These are phyloP conservation scores for Gasteruption jaculator DNA, from an alignment of 2,888 invertebrate species.

Conservation along the genomic window DNA sequence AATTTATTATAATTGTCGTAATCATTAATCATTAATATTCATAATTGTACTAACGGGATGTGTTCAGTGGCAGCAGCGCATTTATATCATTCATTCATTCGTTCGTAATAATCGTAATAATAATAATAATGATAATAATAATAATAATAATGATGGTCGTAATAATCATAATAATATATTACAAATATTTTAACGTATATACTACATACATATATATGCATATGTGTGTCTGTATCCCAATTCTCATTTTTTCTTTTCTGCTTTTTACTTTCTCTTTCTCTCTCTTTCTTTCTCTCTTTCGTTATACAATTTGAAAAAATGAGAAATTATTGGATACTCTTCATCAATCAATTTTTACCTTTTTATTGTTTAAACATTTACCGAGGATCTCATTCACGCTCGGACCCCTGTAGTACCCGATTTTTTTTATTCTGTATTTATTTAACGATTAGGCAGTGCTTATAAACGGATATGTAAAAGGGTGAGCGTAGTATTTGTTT, in stretches of 20 bases:
- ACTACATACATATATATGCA: constrained; percentile 40
- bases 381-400: constrained; percentile 23
- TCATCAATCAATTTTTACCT: too few species aligned
- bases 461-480: too few species aligned
- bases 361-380: constrained; percentile 5
- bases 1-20: constrained; percentile 19
- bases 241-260: constrained; percentile 3
- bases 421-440: constrained; percentile 9
- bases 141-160: too few species aligned
- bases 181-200: too few species aligned
- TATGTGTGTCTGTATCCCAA: constrained; percentile 19
- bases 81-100: constrained; percentile 26
- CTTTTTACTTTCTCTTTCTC: constrained; percentile 6
- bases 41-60: constrained; percentile 51
- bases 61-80: constrained; percentile 49
- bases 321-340: too few species aligned
- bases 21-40: too few species aligned
- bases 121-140: too few species aligned
- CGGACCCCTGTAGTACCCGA: constrained; percentile 28
- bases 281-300: constrained; percentile 8
- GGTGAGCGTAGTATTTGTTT: too few species aligned
- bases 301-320: constrained; percentile 1
- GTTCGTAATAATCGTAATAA: too few species aligned
- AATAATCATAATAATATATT: too few species aligned
- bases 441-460: constrained; percentile 35